Conservation (phyloP, 2,888 invertebrate genomes). For the Microplitis deprimator region DNA sequence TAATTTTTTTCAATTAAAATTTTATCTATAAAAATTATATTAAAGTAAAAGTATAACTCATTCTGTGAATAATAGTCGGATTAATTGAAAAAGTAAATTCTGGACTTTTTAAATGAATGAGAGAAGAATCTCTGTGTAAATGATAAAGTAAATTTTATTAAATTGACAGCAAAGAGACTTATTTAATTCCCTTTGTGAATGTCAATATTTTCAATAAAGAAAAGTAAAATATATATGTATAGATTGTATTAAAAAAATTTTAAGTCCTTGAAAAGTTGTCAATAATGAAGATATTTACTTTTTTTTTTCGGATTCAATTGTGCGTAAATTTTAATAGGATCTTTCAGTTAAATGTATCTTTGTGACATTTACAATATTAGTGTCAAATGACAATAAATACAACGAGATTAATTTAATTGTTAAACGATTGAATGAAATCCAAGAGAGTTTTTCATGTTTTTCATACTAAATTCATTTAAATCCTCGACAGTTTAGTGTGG, state of each 20-base stretch:
- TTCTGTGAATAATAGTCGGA: background rate
- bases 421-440: background rate
- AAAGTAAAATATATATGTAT: background rate
- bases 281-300: background rate
- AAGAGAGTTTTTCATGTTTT: background rate
- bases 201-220: background rate
- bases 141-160: background rate
- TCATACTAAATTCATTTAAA: constrained; percentile 1
- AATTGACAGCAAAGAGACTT: background rate
- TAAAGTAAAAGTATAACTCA: background rate
- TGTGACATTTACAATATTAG: background rate
- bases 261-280: background rate
- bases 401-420: background rate
- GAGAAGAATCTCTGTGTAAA: background rate
- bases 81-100: background rate
- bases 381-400: background rate
- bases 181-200: background rate
- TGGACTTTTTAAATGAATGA: background rate
- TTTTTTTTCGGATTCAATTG: background rate
- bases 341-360: background rate
- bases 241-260: background rate
- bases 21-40: background rate
- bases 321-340: background rate
- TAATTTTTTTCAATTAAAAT: background rate
- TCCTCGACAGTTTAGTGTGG: background rate